Evolutionary conservation across 35 echinoderm and acorn worm species (phyloP).

Genomic region (Eucidaris tribuloides): DNA sequence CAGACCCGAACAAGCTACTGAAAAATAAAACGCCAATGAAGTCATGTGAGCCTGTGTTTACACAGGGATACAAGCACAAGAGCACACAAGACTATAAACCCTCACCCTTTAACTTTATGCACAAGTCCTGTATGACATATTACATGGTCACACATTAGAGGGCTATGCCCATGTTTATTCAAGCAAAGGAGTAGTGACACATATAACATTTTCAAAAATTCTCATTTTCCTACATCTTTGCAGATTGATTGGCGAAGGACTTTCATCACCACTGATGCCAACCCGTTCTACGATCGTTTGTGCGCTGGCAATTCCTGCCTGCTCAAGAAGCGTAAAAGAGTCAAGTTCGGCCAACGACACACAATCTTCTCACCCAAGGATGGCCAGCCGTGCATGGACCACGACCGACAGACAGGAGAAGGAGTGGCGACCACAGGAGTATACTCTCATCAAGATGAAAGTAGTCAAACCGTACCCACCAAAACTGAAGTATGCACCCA

Average conservation of each 20-base stretch:
- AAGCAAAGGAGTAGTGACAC: too few species aligned
- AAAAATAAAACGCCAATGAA: too few species aligned
- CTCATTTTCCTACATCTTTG: too few species aligned
- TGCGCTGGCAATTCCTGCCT: constrained; percentile 75
- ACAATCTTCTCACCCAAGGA: constrained; percentile 98
- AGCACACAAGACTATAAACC: too few species aligned
- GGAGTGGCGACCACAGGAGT: constrained; percentile 96
- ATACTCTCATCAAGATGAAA: constrained; percentile 99
- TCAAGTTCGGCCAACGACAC: constrained; percentile 97
- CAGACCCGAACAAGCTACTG: too few species aligned
- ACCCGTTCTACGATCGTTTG: constrained; percentile 94
- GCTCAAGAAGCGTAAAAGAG: constrained; percentile 70
- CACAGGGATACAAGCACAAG: too few species aligned
- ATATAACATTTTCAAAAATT: too few species aligned
- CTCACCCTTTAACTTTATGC: too few species aligned
- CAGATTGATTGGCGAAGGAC: constrained; percentile 90
- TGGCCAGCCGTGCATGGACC: constrained; percentile 99
- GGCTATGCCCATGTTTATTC: too few species aligned
- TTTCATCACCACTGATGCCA: constrained; percentile 96
- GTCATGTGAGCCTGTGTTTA: too few species aligned
- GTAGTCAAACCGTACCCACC: constrained; percentile 69
- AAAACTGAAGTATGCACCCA: constrained; percentile 71
- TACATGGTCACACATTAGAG: too few species aligned
- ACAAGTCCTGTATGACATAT: too few species aligned
- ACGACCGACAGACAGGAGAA: constrained; percentile 89